phyloP scores from a whole-genome alignment of 2,888 invertebrate species.

The Phytoseiulus persimilis region DNA sequence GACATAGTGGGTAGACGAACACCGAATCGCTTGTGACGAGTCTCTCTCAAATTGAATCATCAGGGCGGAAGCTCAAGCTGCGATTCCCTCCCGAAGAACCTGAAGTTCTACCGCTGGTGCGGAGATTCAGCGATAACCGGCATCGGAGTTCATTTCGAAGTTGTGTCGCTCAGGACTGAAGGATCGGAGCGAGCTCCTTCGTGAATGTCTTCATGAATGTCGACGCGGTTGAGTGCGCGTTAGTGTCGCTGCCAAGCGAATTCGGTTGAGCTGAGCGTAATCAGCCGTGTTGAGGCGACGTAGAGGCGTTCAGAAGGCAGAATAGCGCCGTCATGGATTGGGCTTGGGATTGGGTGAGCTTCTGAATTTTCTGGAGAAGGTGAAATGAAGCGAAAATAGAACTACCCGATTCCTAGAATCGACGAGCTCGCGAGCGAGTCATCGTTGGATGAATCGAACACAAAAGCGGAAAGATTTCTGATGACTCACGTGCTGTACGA shows the following conservation, averaged over 20 bases:
- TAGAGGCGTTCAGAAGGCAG: background rate
- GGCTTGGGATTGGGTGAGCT: background rate
- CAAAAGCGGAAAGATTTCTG: background rate
- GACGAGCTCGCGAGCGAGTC: background rate
- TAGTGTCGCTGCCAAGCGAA: background rate
- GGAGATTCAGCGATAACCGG: too few relatives aligned
- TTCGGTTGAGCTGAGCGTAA: background rate
- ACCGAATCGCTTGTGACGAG: too few relatives aligned
- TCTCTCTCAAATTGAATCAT: too few relatives aligned
- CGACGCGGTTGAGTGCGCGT: background rate
- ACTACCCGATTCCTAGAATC: background rate
- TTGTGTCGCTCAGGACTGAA: background rate
- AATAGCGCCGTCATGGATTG: background rate
- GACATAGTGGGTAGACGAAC: too few relatives aligned
- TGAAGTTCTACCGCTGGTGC: too few relatives aligned
- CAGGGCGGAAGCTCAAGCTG: too few relatives aligned
- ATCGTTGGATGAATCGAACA: background rate
- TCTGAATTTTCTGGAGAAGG: background rate
- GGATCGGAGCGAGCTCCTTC: background rate
- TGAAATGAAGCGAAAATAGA: background rate
- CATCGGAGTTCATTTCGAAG: too few relatives aligned
- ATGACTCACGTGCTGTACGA: background rate
- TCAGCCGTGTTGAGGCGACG: background rate
- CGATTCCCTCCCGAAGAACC: too few relatives aligned
- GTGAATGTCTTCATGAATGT: background rate